phyloP scores from a whole-genome alignment of 2,797 vertebrate genomes.

The Gadopsis bispinosus region DNA sequence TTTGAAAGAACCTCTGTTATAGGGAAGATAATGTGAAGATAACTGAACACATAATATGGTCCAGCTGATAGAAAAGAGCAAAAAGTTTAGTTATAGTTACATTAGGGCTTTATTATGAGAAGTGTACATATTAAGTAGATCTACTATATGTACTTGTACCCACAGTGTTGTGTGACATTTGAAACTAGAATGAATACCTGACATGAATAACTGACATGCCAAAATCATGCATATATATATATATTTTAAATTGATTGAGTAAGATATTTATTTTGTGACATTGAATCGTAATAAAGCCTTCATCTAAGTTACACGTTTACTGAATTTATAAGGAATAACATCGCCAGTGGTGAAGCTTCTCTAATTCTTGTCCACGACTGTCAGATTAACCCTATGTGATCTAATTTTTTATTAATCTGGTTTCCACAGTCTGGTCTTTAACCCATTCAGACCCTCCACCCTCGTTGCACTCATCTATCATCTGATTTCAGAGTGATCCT shows the following conservation, averaged over 20 bases:
- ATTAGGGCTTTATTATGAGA: background rate
- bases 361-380: conserved; percentile 46
- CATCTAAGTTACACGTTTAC: conserved; percentile 1
- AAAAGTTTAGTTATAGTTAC: background rate
- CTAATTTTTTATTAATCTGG: conserved; percentile 82
- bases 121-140: background rate
- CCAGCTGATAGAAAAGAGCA: background rate
- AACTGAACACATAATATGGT: background rate
- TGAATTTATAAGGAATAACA: conserved; percentile 24
- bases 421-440: conserved; percentile 64
- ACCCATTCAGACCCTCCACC: conserved; percentile 36
- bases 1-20: background rate
- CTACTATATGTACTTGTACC: too few species aligned
- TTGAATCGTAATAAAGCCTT: background rate
- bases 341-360: conserved; percentile 36
- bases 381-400: conserved; percentile 59
- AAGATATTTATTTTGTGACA: background rate
- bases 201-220: too few species aligned
- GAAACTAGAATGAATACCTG: too few species aligned
- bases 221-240: too few species aligned
- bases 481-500: conserved; percentile 42
- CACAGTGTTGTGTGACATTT: too few species aligned
- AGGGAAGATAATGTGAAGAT: background rate
- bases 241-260: background rate
- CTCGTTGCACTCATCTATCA: conserved; percentile 34